A percentile compares a stretch with the other conserved stretches of the same genome.
phyloP scores from a whole-genome alignment of 2,113 vertebrate genomes.

The Eolophus roseicapilla region DNA sequence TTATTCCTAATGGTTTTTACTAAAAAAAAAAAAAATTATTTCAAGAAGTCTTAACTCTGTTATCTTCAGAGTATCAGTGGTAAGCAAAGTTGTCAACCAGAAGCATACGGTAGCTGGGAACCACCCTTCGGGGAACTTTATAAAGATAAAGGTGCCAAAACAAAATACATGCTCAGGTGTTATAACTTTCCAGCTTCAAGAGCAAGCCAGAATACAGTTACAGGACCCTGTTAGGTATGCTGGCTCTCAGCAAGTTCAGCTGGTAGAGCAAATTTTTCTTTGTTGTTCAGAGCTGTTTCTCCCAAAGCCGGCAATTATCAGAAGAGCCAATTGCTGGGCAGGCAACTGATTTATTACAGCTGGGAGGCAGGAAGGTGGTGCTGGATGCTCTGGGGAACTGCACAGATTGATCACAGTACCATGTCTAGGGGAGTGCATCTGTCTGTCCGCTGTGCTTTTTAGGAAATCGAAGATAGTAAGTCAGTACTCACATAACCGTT shows the following conservation, averaged over 20 bases:
- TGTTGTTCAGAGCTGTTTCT: background rate
- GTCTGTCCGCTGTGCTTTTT: background rate
- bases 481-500: rapidly evolving
- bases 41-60: background rate
- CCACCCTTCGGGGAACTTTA: background rate
- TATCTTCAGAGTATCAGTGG: background rate
- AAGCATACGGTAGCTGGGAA: background rate
- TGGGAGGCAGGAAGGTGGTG: background rate
- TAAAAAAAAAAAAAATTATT: background rate
- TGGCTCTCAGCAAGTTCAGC: background rate
- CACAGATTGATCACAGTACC: background rate
- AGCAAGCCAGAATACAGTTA: background rate
- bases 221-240: background rate
- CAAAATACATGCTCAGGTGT: background rate
- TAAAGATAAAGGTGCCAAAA: background rate
- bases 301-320: background rate
- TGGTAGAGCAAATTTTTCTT: background rate
- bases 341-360: background rate
- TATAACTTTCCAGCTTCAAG: background rate
- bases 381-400: background rate
- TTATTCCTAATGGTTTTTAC: background rate
- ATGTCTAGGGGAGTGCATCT: background rate
- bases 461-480: background rate
- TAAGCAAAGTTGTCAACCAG: background rate
- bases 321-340: background rate